Percentiles rank a stretch among this genome's conserved stretches.
phyloP scores from a whole-genome alignment of 2,113 vertebrate genomes.

The Motacilla alba region DNA sequence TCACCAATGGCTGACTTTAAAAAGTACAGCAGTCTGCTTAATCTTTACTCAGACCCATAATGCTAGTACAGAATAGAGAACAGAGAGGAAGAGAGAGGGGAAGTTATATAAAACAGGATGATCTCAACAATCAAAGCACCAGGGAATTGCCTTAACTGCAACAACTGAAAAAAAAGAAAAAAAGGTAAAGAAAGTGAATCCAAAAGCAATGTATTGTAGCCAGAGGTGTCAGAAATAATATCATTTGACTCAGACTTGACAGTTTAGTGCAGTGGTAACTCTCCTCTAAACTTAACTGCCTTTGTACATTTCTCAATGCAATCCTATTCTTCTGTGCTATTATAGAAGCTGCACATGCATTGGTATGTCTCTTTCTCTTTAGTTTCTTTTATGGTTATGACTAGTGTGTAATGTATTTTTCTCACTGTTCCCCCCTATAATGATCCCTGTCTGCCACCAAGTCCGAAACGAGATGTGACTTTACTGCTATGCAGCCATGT shows the following conservation, averaged over 20 bases:
- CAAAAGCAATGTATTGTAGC: background rate
- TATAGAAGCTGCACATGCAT: background rate
- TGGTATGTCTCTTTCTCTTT: background rate
- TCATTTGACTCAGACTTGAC: background rate
- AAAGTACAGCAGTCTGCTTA: background rate
- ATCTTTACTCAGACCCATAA: background rate
- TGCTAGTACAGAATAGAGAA: background rate
- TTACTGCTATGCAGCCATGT: slow-evolving; percentile 13
- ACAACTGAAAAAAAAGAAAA: background rate
- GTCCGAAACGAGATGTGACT: slow-evolving; percentile 53
- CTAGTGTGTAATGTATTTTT: slow-evolving; percentile 40
- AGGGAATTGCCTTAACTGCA: slow-evolving; percentile 16
- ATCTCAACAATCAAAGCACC: background rate
- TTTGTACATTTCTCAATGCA: slow-evolving; percentile 20
- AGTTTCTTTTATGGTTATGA: slow-evolving; percentile 53
- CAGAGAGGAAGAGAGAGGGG: background rate
- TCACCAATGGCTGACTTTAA: background rate
- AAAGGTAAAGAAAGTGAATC: slow-evolving; percentile 13
- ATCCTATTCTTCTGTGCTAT: slow-evolving; percentile 32
- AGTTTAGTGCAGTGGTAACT: background rate
- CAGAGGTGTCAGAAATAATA: background rate
- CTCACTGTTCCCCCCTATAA: slow-evolving; percentile 12
- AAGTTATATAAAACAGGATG: background rate
- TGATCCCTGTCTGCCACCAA: slow-evolving; percentile 54
- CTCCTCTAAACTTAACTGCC: slow-evolving; percentile 35